phyloP scores from a whole-genome alignment of 2,797 vertebrate genomes.

The Gallinago stenura region DNA sequence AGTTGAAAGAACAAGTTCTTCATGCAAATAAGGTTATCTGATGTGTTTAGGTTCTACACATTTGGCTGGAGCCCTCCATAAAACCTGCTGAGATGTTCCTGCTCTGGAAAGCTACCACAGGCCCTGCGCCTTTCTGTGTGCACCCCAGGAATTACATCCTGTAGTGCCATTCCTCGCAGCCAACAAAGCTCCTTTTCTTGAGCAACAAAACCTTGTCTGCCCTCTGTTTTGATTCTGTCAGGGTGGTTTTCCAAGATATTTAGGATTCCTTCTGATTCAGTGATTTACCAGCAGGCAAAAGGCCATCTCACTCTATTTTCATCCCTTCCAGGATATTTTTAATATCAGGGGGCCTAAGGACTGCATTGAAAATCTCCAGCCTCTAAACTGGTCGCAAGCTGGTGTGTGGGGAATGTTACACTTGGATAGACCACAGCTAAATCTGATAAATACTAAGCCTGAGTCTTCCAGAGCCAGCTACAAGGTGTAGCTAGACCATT shows the following conservation, averaged over 20 bases:
- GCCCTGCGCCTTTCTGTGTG: not conserved
- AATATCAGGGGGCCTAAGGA: not conserved
- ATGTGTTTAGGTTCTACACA: not conserved
- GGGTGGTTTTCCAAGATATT: not conserved
- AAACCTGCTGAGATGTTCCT: not conserved
- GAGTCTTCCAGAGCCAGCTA: not conserved
- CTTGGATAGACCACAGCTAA: not conserved
- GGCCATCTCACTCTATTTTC: not conserved
- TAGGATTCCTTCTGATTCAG: not conserved
- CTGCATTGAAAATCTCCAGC: not conserved
- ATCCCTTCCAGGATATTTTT: not conserved
- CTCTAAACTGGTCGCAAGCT: not conserved
- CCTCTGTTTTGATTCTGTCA: not conserved
- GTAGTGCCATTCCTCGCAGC: not conserved
- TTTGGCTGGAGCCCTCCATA: not conserved
- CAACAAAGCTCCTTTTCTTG: not conserved
- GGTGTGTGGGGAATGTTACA: not conserved
- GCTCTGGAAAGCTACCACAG: not conserved
- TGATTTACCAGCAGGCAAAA: not conserved
- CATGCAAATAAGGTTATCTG: not conserved
- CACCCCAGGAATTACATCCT: not conserved
- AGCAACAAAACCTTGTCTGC: fast-evolving
- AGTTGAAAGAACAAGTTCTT: not conserved
- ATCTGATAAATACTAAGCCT: not conserved
- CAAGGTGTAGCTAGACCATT: not conserved